phyloP scores from a whole-genome alignment of 1,140 invertebrate genomes.

The Melipona quadrifasciata region DNA sequence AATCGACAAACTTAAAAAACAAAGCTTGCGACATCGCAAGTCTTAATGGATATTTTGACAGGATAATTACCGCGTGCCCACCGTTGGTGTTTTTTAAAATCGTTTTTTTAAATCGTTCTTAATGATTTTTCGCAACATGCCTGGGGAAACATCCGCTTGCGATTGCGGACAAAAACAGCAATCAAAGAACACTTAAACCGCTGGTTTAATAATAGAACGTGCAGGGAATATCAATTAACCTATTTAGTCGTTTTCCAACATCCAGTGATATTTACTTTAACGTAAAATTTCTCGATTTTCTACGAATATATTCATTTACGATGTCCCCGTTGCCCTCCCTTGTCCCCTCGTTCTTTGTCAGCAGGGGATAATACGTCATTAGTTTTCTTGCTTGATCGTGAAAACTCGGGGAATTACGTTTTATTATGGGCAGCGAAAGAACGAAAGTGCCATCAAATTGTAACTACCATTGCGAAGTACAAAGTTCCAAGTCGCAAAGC shows the following conservation, averaged over 20 bases:
- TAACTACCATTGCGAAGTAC: constrained; percentile 43
- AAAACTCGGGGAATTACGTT: constrained; percentile 35
- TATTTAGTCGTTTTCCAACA: background rate
- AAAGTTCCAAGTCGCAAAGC: constrained; percentile 29
- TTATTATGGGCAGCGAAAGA: constrained; percentile 13
- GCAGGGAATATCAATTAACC: background rate
- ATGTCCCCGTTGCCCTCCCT: no score
- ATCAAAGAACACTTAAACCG: background rate
- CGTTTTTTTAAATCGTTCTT: background rate
- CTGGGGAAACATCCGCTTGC: background rate
- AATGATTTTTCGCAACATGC: background rate
- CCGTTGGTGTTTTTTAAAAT: background rate
- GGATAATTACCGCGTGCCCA: constrained; percentile 39
- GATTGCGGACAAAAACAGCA: background rate
- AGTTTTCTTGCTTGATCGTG: background rate
- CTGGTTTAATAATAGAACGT: background rate
- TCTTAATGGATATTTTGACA: constrained; percentile 61
- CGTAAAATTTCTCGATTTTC: background rate
- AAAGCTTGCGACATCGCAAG: constrained; percentile 39
- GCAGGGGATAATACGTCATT: background rate
- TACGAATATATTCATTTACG: background rate
- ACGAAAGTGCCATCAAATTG: constrained; percentile 46
- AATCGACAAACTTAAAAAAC: constrained; percentile 40
- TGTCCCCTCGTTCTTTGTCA: no score
- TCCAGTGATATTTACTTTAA: background rate